These are phyloP conservation scores for Buceros bicornis DNA, from an alignment of 2,797 vertebrate genomes.

Conservation along the genomic window DNA sequence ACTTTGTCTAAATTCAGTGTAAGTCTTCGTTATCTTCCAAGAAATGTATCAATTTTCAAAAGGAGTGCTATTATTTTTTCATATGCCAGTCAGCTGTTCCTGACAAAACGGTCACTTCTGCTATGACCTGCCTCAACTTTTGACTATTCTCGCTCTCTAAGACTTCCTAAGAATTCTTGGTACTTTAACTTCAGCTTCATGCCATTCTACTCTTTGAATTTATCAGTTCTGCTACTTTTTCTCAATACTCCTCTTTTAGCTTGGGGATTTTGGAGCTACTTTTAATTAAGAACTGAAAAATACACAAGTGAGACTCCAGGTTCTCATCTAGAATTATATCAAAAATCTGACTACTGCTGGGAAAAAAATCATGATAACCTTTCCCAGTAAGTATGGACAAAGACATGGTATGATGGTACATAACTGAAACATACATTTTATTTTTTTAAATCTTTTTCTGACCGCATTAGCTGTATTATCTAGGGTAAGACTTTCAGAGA, in stretches of 20 bases:
- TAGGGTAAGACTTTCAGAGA: not conserved
- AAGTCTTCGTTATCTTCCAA: not conserved
- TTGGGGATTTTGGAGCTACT: not conserved
- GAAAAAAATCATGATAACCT: not conserved
- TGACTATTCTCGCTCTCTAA: not conserved
- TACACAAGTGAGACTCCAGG: not conserved
- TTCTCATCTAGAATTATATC: not conserved
- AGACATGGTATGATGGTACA: not conserved
- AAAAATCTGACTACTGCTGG: not conserved
- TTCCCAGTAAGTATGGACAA: not conserved
- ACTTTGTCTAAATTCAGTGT: not conserved
- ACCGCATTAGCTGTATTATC: not conserved
- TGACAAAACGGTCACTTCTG: not conserved
- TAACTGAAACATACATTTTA: not conserved
- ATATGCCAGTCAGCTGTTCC: not conserved
- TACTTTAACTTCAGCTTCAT: constrained; percentile 20
- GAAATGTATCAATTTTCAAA: not conserved
- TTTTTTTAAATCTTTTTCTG: not conserved
- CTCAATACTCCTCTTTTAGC: not conserved
- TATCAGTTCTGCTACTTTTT: not conserved
- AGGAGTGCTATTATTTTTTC: not conserved
- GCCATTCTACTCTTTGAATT: not conserved
- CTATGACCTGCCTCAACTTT: not conserved
- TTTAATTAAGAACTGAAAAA: not conserved
- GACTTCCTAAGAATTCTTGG: not conserved